These are phyloP conservation scores for Edolisoma coerulescens DNA, from an alignment of 2,113 vertebrate species.

Conservation along the genomic window DNA sequence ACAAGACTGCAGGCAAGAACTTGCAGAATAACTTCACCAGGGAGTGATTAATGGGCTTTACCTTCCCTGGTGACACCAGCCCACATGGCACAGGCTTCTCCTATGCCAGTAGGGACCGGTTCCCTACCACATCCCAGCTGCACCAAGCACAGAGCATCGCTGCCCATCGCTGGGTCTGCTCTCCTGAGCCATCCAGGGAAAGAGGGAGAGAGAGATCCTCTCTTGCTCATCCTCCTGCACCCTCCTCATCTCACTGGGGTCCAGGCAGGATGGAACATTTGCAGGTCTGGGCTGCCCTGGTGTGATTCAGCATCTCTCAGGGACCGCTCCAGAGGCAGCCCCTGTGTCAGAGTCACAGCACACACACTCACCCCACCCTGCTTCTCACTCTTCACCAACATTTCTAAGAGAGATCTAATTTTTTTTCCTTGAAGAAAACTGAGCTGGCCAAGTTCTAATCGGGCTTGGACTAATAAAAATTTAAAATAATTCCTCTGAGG, in stretches of 20 bases:
- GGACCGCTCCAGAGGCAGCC: not conserved
- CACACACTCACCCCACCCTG: accelerated
- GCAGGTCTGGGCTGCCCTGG: not conserved
- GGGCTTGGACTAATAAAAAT: not conserved
- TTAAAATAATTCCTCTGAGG: slow-evolving; percentile 27
- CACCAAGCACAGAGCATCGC: not conserved
- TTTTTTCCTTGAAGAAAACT: not conserved
- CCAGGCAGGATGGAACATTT: not conserved
- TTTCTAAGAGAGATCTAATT: not conserved
- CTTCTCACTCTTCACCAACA: not conserved
- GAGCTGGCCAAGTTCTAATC: not conserved
- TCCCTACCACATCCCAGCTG: not conserved
- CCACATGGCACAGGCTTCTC: not conserved
- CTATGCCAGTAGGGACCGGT: not conserved
- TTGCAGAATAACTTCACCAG: not conserved
- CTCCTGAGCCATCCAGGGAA: not conserved
- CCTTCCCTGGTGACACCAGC: not conserved
- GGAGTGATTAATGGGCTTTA: not conserved
- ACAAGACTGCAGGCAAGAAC: not conserved
- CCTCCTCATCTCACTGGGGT: not conserved
- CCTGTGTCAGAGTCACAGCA: accelerated
- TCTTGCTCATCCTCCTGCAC: not conserved
- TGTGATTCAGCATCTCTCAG: accelerated
- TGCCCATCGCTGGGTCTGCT: not conserved
- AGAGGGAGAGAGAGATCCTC: not conserved